These are phyloP conservation scores for Orchesellides sinensis DNA, from an alignment of 2,888 invertebrate genomes.

Conservation along the genomic window DNA sequence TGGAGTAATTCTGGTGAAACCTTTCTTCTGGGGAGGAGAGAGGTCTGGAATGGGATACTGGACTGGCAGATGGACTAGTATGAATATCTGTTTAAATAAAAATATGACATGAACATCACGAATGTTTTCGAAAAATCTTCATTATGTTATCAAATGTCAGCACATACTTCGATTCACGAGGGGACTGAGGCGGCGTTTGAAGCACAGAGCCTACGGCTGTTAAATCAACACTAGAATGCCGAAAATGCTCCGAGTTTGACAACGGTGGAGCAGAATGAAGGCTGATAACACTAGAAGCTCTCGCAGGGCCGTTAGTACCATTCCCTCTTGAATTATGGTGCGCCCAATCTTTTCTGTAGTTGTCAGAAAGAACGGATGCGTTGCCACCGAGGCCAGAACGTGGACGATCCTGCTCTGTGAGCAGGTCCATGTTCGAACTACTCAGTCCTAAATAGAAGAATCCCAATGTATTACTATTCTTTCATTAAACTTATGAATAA, in stretches of 20 bases:
- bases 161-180: slow-evolving; percentile 49
- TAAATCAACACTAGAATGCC: slow-evolving; percentile 71
- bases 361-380: slow-evolving; percentile 78
- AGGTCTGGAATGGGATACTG: slow-evolving; percentile 64
- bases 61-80: slow-evolving; percentile 72
- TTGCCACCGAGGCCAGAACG: slow-evolving; percentile 69
- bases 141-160: not conserved
- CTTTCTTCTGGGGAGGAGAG: slow-evolving; percentile 61
- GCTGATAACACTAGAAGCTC: slow-evolving; percentile 71
- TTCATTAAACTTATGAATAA: not conserved
- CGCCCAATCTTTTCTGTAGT: slow-evolving; percentile 86
- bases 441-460: slow-evolving; percentile 67
- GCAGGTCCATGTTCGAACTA: slow-evolving; percentile 72
- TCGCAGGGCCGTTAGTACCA: slow-evolving; percentile 46
- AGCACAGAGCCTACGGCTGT: slow-evolving; percentile 54
- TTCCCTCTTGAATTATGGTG: slow-evolving; percentile 76
- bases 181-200: slow-evolving; percentile 51
- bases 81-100: slow-evolving; percentile 71
- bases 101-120: slow-evolving; percentile 29
- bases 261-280: slow-evolving; percentile 71
- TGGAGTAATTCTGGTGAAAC: slow-evolving; percentile 30
- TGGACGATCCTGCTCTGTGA: slow-evolving; percentile 71
- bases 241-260: slow-evolving; percentile 60
- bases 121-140: too few species aligned
- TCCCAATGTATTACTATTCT: not conserved